Evolutionary conservation across 1,140 invertebrate genomes (phyloP).

Genomic region (Zaprionus taronus): DNA sequence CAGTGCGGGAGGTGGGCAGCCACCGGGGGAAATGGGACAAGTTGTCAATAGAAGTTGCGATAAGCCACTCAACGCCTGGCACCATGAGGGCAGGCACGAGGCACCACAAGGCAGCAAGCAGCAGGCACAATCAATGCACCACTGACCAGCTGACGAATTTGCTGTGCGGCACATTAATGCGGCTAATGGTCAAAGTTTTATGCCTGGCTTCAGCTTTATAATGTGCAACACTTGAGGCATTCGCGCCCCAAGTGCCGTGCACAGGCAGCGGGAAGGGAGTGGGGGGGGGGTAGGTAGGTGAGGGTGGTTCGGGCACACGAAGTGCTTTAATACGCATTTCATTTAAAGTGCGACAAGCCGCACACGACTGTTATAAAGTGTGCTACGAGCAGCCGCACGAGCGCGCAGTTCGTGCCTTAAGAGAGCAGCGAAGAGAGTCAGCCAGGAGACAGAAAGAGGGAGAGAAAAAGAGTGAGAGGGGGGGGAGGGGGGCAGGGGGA

Average conservation of each 20-base stretch:
- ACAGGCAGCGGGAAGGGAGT: background rate
- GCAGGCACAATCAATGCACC: conserved; percentile 53
- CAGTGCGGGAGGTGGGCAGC: background rate
- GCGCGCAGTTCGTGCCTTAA: conserved; percentile 10
- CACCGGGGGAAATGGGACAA: conserved; percentile 26
- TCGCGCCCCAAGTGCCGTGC: conserved; percentile 30
- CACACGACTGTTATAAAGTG: conserved; percentile 45
- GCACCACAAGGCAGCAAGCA: background rate
- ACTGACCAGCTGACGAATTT: conserved; percentile 78
- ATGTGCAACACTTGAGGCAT: conserved; percentile 74
- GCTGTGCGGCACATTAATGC: conserved; percentile 71
- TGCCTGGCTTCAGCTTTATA: conserved; percentile 68
- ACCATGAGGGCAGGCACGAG: background rate
- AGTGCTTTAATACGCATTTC: conserved; percentile 48
- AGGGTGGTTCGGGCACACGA: background rate
- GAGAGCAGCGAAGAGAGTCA: conserved; percentile 7
- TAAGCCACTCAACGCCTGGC: conserved; percentile 55
- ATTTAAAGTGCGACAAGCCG: conserved; percentile 38
- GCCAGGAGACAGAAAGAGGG: conserved; percentile 5
- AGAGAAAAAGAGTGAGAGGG: conserved; percentile 4
- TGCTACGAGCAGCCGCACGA: conserved; percentile 15
- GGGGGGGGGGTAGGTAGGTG: background rate
- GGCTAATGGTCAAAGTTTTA: conserved; percentile 81
- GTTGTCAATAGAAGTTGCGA: conserved; percentile 64
- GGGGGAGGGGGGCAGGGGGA: no score